These are phyloP conservation scores for Pyrocoelia pectoralis DNA, from an alignment of 2,888 invertebrate genomes.

Conservation along the genomic window DNA sequence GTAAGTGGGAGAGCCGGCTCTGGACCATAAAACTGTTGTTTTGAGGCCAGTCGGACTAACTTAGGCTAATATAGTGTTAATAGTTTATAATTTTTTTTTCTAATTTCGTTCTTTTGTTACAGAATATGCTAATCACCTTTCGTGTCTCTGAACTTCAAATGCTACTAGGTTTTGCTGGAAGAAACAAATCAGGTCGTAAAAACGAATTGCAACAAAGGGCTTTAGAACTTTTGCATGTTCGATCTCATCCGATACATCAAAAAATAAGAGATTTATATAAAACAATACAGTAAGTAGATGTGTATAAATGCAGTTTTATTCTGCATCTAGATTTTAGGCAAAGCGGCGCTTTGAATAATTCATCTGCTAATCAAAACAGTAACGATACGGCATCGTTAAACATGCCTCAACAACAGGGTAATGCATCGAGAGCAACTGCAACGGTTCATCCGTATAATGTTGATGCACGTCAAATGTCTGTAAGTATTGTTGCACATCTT, in stretches of 20 bases:
- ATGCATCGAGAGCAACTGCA: slow-evolving; percentile 52
- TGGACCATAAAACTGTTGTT: too few relatives aligned
- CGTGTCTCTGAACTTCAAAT: slow-evolving; percentile 87
- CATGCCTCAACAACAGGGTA: slow-evolving; percentile 56
- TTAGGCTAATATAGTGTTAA: too few relatives aligned
- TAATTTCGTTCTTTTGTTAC: slow-evolving; percentile 41
- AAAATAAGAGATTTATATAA: slow-evolving; percentile 75
- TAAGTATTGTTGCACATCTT: too few relatives aligned
- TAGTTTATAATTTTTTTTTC: too few relatives aligned
- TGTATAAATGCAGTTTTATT: too few relatives aligned
- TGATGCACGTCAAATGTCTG: slow-evolving; percentile 52
- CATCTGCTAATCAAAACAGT: slow-evolving; percentile 44
- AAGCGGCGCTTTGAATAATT: slow-evolving; percentile 52
- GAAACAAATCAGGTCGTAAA: slow-evolving; percentile 82
- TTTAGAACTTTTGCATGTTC: slow-evolving; percentile 72
- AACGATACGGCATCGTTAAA: slow-evolving; percentile 41
- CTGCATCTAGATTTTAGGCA: slow-evolving; percentile 48
- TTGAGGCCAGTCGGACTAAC: too few relatives aligned
- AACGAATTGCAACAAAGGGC: slow-evolving; percentile 79
- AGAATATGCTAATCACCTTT: slow-evolving; percentile 70
- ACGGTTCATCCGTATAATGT: slow-evolving; percentile 57
- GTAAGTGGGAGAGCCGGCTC: too few relatives aligned
- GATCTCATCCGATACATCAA: slow-evolving; percentile 68
- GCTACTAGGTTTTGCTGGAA: slow-evolving; percentile 80
- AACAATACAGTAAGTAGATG: slow-evolving; percentile 70